Evolutionary conservation across 2,888 invertebrate genomes (phyloP).

Genomic region (Metallyticus violacea): DNA sequence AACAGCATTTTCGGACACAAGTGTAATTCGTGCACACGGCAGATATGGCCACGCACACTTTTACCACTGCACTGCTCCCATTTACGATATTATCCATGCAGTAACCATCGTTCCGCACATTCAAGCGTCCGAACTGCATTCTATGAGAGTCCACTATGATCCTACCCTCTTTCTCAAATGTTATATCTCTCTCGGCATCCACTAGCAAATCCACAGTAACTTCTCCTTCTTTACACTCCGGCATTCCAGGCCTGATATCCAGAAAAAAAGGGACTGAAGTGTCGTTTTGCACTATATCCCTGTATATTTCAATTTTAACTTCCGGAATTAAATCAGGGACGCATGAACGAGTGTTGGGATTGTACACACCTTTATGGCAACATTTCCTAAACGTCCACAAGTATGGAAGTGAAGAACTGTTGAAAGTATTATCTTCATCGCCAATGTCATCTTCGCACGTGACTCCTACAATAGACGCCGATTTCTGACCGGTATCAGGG

Average conservation of each 20-base stretch:
- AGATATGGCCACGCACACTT: slow-evolving; percentile 36
- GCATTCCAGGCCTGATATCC: background rate
- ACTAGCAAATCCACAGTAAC: background rate
- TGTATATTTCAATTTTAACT: too few relatives aligned
- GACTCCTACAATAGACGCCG: background rate
- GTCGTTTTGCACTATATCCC: background rate
- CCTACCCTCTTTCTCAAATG: background rate
- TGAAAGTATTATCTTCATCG: background rate
- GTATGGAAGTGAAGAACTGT: background rate
- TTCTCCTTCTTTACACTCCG: background rate
- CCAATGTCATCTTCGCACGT: background rate
- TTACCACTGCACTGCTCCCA: slow-evolving; percentile 27
- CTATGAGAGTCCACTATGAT: background rate
- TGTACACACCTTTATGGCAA: background rate
- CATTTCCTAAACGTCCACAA: background rate
- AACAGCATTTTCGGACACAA: slow-evolving; percentile 46
- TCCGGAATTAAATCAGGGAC: slow-evolving; percentile 24
- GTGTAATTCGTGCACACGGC: slow-evolving; percentile 37
- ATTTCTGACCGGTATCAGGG: background rate
- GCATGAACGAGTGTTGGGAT: background rate
- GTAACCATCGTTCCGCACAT: background rate
- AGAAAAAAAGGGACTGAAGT: background rate
- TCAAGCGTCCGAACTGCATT: background rate
- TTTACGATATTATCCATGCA: slow-evolving; percentile 18
- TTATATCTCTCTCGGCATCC: background rate